A percentile compares a stretch with the other conserved stretches of the same genome.
Evolutionary conservation across 2,888 invertebrate genomes (phyloP).

Genomic region (Dilophus febrilis): DNA sequence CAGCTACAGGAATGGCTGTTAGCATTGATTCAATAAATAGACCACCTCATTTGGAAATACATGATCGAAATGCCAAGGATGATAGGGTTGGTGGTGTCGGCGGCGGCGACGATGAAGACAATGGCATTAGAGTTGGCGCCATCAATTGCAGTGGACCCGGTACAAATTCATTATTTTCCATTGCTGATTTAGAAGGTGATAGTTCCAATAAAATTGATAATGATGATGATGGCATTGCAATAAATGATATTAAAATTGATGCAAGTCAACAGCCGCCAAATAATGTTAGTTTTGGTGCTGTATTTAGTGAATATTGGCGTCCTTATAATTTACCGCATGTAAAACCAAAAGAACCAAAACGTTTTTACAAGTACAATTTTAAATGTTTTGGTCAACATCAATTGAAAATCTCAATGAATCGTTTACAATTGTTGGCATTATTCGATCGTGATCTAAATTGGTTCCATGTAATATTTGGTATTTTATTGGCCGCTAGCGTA

Average conservation of each 20-base stretch:
- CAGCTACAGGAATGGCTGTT: too few species aligned
- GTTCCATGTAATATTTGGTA: slow-evolving; percentile 56
- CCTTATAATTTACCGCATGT: slow-evolving; percentile 24
- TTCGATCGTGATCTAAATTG: slow-evolving; percentile 79
- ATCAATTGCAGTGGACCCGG: background rate
- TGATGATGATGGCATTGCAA: too few species aligned
- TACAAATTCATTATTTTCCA: background rate
- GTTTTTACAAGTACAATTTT: slow-evolving; percentile 28
- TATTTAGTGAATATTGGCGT: slow-evolving; percentile 27
- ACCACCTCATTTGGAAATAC: too few species aligned
- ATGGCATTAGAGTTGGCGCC: too few species aligned
- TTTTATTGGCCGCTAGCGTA: slow-evolving; percentile 68
- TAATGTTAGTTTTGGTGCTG: slow-evolving; percentile 15
- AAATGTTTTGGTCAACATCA: slow-evolving; percentile 24
- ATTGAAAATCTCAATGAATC: slow-evolving; percentile 74
- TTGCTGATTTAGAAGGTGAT: background rate
- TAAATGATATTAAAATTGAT: too few species aligned
- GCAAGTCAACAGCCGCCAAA: background rate
- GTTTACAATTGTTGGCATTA: slow-evolving; percentile 77
- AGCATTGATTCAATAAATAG: too few species aligned
- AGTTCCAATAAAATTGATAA: background rate
- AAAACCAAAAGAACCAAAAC: slow-evolving; percentile 23
- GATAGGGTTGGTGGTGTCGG: slow-evolving; percentile 8
- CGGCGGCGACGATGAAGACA: too few species aligned
- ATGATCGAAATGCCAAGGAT: too few species aligned